Conservation (phyloP, 2,797 vertebrate species). For the Vespertilio murinus region DNA sequence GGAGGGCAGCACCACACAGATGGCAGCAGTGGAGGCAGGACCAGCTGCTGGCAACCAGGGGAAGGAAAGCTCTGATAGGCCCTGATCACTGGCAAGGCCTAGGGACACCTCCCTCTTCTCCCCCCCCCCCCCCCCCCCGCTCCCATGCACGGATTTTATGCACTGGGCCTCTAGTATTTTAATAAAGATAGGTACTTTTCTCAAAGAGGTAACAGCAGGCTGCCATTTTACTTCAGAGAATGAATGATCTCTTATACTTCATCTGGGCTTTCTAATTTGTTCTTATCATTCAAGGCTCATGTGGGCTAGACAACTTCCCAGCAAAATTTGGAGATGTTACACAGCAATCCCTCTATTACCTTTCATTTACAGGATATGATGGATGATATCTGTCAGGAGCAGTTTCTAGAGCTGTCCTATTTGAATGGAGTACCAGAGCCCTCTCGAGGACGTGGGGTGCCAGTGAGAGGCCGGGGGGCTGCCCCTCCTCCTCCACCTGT, state of each 20-base stretch:
- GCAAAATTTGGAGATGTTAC: background rate
- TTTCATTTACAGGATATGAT: conserved; percentile 92
- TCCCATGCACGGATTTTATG: too few species aligned
- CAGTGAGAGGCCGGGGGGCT: conserved; percentile 92
- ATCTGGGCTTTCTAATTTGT: background rate
- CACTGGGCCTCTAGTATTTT: background rate
- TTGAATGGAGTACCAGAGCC: conserved; percentile 94
- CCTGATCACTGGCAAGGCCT: too few species aligned
- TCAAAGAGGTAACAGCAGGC: conserved; percentile 19
- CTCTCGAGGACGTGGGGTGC: conserved; percentile 90
- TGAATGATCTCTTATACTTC: conserved; percentile 31
- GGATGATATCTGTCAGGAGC: conserved; percentile 96
- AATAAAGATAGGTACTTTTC: background rate
- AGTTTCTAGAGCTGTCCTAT: conserved; percentile 95
- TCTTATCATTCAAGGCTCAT: background rate
- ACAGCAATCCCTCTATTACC: background rate
- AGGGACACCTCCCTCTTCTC: too few species aligned
- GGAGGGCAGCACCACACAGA: too few species aligned
- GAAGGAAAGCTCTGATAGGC: too few species aligned
- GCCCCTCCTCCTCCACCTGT: conserved; percentile 92
- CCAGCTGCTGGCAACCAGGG: too few species aligned
- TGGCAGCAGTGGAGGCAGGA: too few species aligned
- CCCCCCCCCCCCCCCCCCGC: rapidly evolving
- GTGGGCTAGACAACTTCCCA: conserved; percentile 9
- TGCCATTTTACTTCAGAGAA: background rate